Evolutionary conservation across 2,888 invertebrate genomes (phyloP).

Genomic region (Scelioninae gen. 1): DNA sequence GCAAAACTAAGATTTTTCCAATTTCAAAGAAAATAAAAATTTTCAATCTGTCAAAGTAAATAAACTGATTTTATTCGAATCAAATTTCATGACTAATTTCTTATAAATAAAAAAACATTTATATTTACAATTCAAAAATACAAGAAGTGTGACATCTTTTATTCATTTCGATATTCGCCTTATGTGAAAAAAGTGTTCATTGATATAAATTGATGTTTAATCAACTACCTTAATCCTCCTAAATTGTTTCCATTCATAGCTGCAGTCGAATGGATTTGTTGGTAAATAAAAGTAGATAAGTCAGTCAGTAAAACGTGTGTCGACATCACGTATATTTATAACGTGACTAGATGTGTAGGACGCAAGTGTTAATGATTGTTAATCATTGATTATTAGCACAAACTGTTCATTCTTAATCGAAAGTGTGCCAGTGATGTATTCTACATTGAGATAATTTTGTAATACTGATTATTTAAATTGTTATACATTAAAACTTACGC

Average conservation of each 20-base stretch:
- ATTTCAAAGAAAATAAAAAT: no score
- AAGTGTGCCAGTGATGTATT: conserved; percentile 9
- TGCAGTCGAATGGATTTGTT: conserved; percentile 23
- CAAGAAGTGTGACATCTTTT: no score
- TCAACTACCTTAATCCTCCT: conserved; percentile 1
- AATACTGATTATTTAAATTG: no score
- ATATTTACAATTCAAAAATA: no score
- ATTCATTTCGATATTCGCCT: no score
- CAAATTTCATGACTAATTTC: no score
- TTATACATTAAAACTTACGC: background rate
- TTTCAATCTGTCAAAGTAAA: no score
- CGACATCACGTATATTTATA: conserved; percentile 16
- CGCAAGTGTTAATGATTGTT: conserved; percentile 22
- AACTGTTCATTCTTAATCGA: conserved; percentile 4
- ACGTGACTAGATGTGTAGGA: background rate
- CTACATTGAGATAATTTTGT: background rate
- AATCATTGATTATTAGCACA: conserved; percentile 19
- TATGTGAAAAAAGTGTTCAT: no score
- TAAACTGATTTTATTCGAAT: no score
- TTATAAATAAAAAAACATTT: no score
- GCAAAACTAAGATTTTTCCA: no score
- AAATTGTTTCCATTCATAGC: conserved; percentile 7
- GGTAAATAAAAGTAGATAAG: conserved; percentile 28
- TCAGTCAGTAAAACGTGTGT: background rate
- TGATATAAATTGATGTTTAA: background rate